These are phyloP conservation scores for Megaceryle alcyon DNA, from an alignment of 2,797 vertebrate species.

Conservation along the genomic window DNA sequence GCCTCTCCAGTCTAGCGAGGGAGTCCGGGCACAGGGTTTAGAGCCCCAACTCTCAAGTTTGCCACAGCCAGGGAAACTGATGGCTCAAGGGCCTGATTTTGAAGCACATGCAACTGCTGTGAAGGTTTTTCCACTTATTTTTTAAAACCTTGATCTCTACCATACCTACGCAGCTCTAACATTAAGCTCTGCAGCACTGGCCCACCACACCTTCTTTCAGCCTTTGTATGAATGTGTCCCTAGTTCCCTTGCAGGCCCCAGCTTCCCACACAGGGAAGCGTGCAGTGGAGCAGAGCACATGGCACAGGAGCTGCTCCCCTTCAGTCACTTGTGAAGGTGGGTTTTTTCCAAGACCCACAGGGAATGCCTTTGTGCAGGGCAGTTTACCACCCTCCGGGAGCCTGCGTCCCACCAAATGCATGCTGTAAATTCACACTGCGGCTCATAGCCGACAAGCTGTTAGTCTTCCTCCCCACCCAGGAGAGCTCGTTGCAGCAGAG, in stretches of 20 bases:
- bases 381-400: background rate
- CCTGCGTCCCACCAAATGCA: fast-evolving
- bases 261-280: background rate
- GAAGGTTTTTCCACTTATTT: background rate
- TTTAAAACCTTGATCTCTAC: background rate
- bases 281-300: fast-evolving
- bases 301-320: background rate
- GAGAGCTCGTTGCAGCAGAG: background rate
- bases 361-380: background rate
- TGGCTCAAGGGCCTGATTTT: background rate
- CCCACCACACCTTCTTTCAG: fast-evolving
- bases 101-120: background rate
- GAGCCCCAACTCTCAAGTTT: background rate
- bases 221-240: background rate
- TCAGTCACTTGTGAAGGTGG: background rate
- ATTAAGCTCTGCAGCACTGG: background rate
- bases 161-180: background rate
- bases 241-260: background rate
- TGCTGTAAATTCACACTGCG: background rate
- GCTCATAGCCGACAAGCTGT: background rate
- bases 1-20: background rate
- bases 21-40: background rate
- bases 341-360: background rate
- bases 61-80: background rate
- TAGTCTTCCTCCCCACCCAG: background rate